phyloP scores from a whole-genome alignment of 2,797 vertebrate genomes.

The Bradypodion pumilum region DNA sequence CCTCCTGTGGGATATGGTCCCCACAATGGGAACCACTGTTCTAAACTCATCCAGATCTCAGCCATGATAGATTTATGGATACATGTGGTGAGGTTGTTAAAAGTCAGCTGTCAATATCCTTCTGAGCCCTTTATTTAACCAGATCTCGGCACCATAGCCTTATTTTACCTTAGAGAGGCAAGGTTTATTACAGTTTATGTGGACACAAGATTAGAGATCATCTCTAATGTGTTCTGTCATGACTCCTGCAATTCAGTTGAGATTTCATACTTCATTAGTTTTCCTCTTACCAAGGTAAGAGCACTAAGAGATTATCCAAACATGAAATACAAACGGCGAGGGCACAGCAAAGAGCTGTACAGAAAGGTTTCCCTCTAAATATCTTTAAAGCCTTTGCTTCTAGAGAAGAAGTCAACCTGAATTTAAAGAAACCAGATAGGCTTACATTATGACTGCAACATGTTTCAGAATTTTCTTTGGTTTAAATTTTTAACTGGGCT shows the following conservation, averaged over 20 bases:
- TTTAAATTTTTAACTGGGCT: no score
- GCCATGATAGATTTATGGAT: not conserved
- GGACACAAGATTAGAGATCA: slow-evolving; percentile 6
- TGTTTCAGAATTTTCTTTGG: no score
- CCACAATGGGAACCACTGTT: no score
- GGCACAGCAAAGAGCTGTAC: not conserved
- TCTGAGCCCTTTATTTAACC: not conserved
- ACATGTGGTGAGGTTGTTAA: not conserved
- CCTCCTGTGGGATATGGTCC: no score
- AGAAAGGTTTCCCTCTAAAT: not conserved
- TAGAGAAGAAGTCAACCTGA: not conserved
- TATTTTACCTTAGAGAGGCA: not conserved
- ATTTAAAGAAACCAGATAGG: not conserved
- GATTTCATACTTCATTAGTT: not conserved
- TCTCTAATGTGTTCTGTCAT: not conserved
- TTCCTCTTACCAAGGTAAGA: not conserved
- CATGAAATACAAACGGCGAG: not conserved
- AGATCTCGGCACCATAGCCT: not conserved
- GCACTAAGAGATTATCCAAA: slow-evolving; percentile 1
- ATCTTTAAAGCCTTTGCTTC: not conserved
- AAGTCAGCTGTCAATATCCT: not conserved
- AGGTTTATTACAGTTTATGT: not conserved
- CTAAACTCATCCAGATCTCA: no score
- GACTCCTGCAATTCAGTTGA: not conserved
- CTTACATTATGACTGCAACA: no score